A percentile compares a stretch with the other conserved stretches of the same genome.
Conservation (phyloP, 2,797 vertebrate genomes). For the Gastrophryne carolinensis region DNA sequence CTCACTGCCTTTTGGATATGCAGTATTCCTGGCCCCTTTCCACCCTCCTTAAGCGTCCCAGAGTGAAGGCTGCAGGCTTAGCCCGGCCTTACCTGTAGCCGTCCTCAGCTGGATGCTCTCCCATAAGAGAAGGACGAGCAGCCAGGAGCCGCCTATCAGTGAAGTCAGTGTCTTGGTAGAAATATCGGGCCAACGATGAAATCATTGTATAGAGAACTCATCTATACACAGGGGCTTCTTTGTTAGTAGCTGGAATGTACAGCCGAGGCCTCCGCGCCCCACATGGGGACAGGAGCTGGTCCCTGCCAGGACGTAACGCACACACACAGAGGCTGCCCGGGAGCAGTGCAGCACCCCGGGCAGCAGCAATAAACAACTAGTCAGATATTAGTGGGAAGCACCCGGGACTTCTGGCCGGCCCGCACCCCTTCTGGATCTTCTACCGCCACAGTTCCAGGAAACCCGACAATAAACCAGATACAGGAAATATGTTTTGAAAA, state of each 20-base stretch:
- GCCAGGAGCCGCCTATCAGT: slow-evolving; percentile 29
- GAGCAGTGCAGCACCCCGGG: slow-evolving; percentile 7
- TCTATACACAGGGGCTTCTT: neutral
- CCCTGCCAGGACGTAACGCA: neutral
- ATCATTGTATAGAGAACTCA: slow-evolving; percentile 8
- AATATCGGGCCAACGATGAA: slow-evolving; percentile 25
- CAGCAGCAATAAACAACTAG: slow-evolving; percentile 16
- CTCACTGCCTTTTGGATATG: too few relatives aligned
- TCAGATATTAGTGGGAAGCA: neutral
- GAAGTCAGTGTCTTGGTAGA: slow-evolving; percentile 36
- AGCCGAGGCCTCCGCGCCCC: slow-evolving; percentile 1
- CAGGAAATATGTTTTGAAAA: neutral
- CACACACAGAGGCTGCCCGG: neutral
- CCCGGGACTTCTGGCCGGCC: neutral
- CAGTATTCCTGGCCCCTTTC: too few relatives aligned
- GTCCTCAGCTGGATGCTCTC: too few relatives aligned
- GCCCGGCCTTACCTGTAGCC: too few relatives aligned
- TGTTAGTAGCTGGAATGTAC: slow-evolving; percentile 27
- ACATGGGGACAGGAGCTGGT: neutral
- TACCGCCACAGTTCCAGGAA: neutral
- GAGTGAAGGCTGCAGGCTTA: too few relatives aligned
- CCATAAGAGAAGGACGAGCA: too few relatives aligned
- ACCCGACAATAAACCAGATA: neutral
- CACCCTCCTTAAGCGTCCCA: too few relatives aligned
- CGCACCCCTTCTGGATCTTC: neutral